phyloP scores from a whole-genome alignment of 1,140 invertebrate species.

The Trichonephila clavata region DNA sequence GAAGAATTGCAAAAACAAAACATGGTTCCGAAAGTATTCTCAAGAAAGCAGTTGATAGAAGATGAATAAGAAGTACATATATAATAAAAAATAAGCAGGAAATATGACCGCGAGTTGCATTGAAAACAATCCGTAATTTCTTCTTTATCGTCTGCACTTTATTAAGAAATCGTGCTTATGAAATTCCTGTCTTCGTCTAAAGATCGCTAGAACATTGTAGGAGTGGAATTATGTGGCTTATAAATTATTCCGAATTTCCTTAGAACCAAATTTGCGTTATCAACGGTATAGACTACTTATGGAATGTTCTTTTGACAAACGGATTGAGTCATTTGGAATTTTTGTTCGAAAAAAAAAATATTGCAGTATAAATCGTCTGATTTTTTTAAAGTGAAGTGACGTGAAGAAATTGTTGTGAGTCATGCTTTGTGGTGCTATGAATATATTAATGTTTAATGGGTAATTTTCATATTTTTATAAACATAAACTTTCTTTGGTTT shows the following conservation, averaged over 20 bases:
- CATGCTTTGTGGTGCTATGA: too few relatives aligned
- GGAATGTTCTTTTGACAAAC: not conserved
- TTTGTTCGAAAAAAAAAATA: not conserved
- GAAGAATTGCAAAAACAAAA: not conserved
- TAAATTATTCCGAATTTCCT: slow-evolving; percentile 14
- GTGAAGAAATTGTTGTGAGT: too few relatives aligned
- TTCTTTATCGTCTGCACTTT: slow-evolving; percentile 10
- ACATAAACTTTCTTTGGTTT: too few relatives aligned
- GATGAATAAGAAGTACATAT: not conserved
- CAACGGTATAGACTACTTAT: not conserved
- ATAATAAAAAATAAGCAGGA: slow-evolving; percentile 17
- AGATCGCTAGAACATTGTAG: not conserved
- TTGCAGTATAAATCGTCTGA: not conserved
- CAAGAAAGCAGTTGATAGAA: not conserved
- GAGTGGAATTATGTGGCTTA: slow-evolving; percentile 1
- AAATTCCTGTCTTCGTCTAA: slow-evolving; percentile 2
- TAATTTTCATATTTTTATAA: too few relatives aligned
- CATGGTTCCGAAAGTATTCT: not conserved
- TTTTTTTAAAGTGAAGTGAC: not conserved
- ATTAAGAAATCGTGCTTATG: slow-evolving; percentile 34
- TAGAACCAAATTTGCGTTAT: not conserved
- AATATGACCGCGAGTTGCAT: not conserved
- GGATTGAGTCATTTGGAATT: not conserved
- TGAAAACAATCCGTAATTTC: slow-evolving; percentile 28
- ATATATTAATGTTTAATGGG: too few relatives aligned